Evolutionary conservation across 2,888 invertebrate genomes (phyloP).

Genomic region (Cephus spinipes): DNA sequence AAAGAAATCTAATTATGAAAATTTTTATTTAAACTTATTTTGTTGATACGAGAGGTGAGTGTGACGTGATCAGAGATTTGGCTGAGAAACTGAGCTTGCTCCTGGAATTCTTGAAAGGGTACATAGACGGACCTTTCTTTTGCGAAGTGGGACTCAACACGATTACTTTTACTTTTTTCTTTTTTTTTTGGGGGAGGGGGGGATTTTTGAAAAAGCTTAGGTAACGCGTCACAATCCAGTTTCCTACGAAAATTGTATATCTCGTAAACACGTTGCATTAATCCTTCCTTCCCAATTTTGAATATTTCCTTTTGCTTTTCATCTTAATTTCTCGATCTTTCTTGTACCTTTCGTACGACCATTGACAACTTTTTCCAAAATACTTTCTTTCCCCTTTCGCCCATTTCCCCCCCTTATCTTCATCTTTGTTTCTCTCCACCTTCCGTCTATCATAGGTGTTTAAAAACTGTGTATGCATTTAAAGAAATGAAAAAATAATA

Average conservation of each 20-base stretch:
- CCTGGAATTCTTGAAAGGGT: not conserved
- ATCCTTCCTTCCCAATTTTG: not conserved
- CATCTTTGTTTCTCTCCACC: slow-evolving; percentile 26
- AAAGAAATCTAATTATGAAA: not conserved
- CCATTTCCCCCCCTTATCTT: slow-evolving; percentile 13
- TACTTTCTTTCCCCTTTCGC: slow-evolving; percentile 4
- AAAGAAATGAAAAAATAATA: slow-evolving; percentile 44
- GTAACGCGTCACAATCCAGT: not conserved
- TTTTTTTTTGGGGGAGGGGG: not conserved
- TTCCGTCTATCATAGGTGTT: slow-evolving; percentile 43
- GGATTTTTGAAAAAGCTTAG: not conserved
- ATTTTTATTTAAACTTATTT: not conserved
- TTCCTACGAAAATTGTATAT: not conserved
- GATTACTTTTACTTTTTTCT: slow-evolving; percentile 24
- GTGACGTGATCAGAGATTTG: not conserved
- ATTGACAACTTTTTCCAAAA: slow-evolving; percentile 1
- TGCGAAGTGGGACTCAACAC: not conserved
- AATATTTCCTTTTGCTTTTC: not conserved
- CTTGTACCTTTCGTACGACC: not conserved
- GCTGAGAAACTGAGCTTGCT: not conserved
- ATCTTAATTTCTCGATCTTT: not conserved
- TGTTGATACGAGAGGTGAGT: not conserved
- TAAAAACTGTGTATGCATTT: slow-evolving; percentile 59
- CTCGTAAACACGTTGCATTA: not conserved
- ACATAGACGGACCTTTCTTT: not conserved